Evolutionary conservation across 2,113 vertebrate genomes (phyloP).

Genomic region (Perca fluviatilis): DNA sequence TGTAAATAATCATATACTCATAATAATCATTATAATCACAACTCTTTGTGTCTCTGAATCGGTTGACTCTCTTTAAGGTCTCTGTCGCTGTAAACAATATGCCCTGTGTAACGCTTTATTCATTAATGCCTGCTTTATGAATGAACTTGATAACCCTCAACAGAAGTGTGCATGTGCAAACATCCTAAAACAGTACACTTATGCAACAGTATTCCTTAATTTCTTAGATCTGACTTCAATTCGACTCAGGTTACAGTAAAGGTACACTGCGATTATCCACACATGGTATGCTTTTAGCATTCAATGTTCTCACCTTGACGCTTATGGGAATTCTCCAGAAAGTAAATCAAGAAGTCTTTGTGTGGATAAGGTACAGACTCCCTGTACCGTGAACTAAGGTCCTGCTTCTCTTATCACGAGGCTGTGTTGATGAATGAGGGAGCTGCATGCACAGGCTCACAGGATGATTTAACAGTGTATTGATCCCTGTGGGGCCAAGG

Average conservation of each 20-base stretch:
- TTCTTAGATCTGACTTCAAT: not conserved
- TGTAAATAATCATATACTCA: too few species aligned
- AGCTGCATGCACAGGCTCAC: not conserved
- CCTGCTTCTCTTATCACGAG: slow-evolving; percentile 16
- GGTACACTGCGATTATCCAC: not conserved
- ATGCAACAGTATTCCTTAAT: not conserved
- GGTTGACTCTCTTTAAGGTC: too few species aligned
- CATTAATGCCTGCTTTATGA: not conserved
- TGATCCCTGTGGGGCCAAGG: slow-evolving; percentile 31
- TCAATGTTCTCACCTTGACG: not conserved
- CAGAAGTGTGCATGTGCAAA: not conserved
- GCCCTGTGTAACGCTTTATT: too few species aligned
- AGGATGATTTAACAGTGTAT: slow-evolving; percentile 40
- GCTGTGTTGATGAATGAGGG: slow-evolving; percentile 25
- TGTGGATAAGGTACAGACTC: slow-evolving; percentile 2
- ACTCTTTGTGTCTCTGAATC: too few species aligned
- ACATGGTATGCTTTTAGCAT: not conserved
- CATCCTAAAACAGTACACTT: not conserved
- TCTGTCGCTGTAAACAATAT: too few species aligned
- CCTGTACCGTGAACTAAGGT: slow-evolving; percentile 42
- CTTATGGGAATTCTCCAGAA: slow-evolving; percentile 6
- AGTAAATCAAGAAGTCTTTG: slow-evolving; percentile 20
- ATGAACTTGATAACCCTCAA: not conserved
- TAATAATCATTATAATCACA: too few species aligned
- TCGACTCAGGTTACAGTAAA: not conserved